phyloP scores from a whole-genome alignment of 2,888 invertebrate species.

The Dryobota labecula region DNA sequence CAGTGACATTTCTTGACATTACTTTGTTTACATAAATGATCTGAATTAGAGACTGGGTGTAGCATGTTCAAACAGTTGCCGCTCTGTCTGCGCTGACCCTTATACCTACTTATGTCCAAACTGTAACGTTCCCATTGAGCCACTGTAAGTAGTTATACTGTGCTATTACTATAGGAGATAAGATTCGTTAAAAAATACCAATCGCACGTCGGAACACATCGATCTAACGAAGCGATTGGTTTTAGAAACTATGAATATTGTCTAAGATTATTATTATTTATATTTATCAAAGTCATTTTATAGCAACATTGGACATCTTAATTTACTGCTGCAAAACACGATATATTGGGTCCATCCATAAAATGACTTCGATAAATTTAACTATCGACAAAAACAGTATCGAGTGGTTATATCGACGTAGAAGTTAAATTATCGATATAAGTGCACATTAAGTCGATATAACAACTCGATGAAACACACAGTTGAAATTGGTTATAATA shows the following conservation, averaged over 20 bases:
- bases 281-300: conserved; percentile 31
- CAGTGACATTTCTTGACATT: too few relatives aligned
- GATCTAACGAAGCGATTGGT: conserved; percentile 14
- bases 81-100: background rate
- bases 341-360: conserved; percentile 21
- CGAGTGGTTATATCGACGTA: conserved; percentile 43
- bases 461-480: conserved; percentile 27
- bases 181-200: conserved; percentile 35
- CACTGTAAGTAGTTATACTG: background rate
- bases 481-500: conserved; percentile 16
- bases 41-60: too few relatives aligned
- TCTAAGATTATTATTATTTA: conserved; percentile 16
- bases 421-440: conserved; percentile 24
- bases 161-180: conserved; percentile 29
- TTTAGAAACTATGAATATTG: conserved; percentile 39
- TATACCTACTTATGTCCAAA: background rate
- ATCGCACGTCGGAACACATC: conserved; percentile 3
- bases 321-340: conserved; percentile 40
- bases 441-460: conserved; percentile 39
- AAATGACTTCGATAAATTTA: conserved; percentile 30
- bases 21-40: too few relatives aligned
- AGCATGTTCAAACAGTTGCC: background rate
- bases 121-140: too few relatives aligned
- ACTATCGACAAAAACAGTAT: conserved; percentile 26
- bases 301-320: conserved; percentile 4